A percentile compares a stretch with the other conserved stretches of the same genome.
These are phyloP conservation scores for Temnothorax longispinosus DNA, from an alignment of 1,140 invertebrate species.

Conservation along the genomic window DNA sequence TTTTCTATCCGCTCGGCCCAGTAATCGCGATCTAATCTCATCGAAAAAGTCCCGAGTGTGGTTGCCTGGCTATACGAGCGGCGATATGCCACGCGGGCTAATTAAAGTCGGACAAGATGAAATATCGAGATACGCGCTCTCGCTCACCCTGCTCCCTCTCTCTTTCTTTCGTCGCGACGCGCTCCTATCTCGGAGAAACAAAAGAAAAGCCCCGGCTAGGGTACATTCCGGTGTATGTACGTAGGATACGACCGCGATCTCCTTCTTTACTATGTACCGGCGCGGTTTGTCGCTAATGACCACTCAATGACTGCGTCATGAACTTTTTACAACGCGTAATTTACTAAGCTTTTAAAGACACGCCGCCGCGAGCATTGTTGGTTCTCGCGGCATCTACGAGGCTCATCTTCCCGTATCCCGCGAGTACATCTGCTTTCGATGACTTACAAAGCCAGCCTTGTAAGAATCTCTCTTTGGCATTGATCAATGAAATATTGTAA, in stretches of 20 bases:
- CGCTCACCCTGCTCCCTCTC: neutral
- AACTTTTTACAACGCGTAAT: slow-evolving; percentile 50
- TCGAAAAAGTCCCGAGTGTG: slow-evolving; percentile 52
- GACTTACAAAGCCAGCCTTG: slow-evolving; percentile 1
- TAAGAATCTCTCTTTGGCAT: neutral
- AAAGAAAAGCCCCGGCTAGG: slow-evolving; percentile 54
- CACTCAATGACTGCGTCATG: slow-evolving; percentile 70
- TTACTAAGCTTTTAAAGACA: slow-evolving; percentile 38
- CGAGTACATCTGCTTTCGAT: neutral
- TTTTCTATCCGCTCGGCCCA: slow-evolving; percentile 26
- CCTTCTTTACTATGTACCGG: slow-evolving; percentile 20
- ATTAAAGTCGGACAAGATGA: slow-evolving; percentile 76
- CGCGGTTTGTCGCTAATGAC: slow-evolving; percentile 70
- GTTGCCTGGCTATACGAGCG: slow-evolving; percentile 29
- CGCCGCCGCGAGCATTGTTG: slow-evolving; percentile 1
- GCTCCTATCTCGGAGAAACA: slow-evolving; percentile 56
- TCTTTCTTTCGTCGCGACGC: slow-evolving; percentile 40
- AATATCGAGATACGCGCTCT: slow-evolving; percentile 73
- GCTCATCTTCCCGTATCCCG: neutral
- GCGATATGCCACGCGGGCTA: slow-evolving; percentile 68
- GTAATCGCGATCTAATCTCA: slow-evolving; percentile 58
- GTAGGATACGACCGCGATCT: slow-evolving; percentile 15
- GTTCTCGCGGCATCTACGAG: slow-evolving; percentile 3
- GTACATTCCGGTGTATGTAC: neutral
- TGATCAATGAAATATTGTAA: neutral